These are phyloP conservation scores for Hypothenemus hampei DNA, from an alignment of 1,140 invertebrate genomes.

Conservation along the genomic window DNA sequence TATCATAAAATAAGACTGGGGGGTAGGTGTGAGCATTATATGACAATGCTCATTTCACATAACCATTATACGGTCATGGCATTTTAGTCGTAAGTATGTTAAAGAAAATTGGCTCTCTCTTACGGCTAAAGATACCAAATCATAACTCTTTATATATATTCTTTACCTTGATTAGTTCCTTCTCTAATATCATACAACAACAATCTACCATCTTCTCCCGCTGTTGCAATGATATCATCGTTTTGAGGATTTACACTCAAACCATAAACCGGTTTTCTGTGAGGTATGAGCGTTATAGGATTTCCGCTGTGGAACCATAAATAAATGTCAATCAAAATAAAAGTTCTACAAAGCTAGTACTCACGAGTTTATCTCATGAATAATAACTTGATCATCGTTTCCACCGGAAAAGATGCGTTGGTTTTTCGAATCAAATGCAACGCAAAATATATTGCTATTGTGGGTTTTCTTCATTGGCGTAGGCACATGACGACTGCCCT, in stretches of 20 bases:
- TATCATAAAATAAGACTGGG: too few relatives aligned
- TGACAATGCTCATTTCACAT: too few relatives aligned
- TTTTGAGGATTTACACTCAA: constrained; percentile 80
- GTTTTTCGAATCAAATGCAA: constrained; percentile 77
- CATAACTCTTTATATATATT: too few relatives aligned
- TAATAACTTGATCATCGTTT: constrained; percentile 89
- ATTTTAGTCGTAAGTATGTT: too few relatives aligned
- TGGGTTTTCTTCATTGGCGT: constrained; percentile 76
- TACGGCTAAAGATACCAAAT: too few relatives aligned
- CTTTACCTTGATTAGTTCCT: constrained; percentile 52
- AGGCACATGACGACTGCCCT: constrained; percentile 43
- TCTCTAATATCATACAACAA: constrained; percentile 79
- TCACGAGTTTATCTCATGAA: constrained; percentile 79
- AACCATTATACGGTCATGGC: too few relatives aligned
- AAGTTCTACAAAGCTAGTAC: constrained; percentile 32
- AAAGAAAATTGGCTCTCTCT: too few relatives aligned
- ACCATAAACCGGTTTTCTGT: constrained; percentile 86
- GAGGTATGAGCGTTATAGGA: constrained; percentile 70
- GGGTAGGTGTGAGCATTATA: too few relatives aligned
- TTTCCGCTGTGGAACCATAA: constrained; percentile 51
- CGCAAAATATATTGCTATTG: constrained; percentile 89
- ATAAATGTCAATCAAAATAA: background rate
- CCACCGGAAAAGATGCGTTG: constrained; percentile 85
- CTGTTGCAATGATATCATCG: constrained; percentile 77
- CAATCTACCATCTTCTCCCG: constrained; percentile 85